Conservation (phyloP, 1,140 invertebrate genomes). For the Venustaconcha ellipsiformis region DNA sequence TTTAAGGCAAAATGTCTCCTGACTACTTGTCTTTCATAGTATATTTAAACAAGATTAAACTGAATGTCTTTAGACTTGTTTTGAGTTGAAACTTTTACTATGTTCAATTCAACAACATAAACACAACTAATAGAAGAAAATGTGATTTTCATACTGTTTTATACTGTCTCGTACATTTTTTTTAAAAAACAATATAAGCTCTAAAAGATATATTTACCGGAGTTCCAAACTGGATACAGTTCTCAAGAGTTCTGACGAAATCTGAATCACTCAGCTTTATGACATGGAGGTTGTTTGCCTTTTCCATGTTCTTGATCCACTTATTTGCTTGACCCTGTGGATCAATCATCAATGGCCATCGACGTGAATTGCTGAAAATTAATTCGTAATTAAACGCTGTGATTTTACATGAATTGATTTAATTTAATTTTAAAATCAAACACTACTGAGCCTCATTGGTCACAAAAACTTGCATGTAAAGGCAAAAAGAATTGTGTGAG, state of each 20-base stretch:
- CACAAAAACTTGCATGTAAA: too few species aligned
- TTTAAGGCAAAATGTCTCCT: too few species aligned
- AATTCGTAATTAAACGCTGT: not conserved
- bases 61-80: too few species aligned
- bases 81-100: too few species aligned
- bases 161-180: not conserved
- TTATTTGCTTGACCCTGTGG: slow-evolving; percentile 71
- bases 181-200: slow-evolving; percentile 1
- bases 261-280: slow-evolving; percentile 85
- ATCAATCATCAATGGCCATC: slow-evolving; percentile 71
- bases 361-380: slow-evolving; percentile 64
- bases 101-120: too few species aligned
- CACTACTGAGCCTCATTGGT: too few species aligned
- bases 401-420: too few species aligned
- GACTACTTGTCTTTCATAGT: too few species aligned
- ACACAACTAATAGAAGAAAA: too few species aligned
- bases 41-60: too few species aligned
- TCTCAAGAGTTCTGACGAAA: slow-evolving; percentile 88
- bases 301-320: slow-evolving; percentile 73
- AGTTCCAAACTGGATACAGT: slow-evolving; percentile 85
- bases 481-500: too few species aligned
- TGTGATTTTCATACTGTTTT: not conserved
- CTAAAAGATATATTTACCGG: slow-evolving; percentile 72
- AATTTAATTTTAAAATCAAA: too few species aligned
- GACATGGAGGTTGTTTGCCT: slow-evolving; percentile 84